Conservation (phyloP, 2,888 invertebrate genomes). For the Melikaiella ostensackeni region DNA sequence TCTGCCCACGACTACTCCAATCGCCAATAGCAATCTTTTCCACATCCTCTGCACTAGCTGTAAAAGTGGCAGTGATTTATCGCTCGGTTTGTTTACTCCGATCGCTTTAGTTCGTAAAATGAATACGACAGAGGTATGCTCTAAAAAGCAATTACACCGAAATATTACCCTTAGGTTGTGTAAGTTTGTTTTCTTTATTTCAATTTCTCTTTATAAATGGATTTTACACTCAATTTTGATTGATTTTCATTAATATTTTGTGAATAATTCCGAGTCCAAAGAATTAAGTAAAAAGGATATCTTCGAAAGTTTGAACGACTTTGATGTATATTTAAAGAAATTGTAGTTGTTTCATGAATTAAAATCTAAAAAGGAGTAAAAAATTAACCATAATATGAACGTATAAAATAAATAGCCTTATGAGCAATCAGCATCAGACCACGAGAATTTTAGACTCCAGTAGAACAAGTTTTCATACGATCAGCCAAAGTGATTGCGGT, state of each 20-base stretch:
- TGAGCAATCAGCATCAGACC: constrained; percentile 9
- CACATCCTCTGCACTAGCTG: constrained; percentile 34
- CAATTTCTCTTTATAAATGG: background rate
- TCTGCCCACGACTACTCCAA: constrained; percentile 33
- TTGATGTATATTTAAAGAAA: no score
- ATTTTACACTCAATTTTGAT: no score
- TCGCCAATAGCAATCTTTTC: constrained; percentile 39
- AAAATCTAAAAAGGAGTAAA: no score
- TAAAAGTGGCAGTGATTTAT: constrained; percentile 40
- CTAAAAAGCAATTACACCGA: constrained; percentile 20
- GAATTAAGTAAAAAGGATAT: no score
- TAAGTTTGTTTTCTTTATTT: background rate
- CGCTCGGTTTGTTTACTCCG: constrained; percentile 37
- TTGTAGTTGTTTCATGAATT: no score
- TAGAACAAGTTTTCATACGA: constrained; percentile 38
- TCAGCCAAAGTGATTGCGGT: constrained; percentile 37
- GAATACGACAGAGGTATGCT: constrained; percentile 8
- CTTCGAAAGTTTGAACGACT: no score
- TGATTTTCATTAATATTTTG: background rate
- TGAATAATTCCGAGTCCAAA: no score
- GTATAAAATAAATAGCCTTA: constrained; percentile 10
- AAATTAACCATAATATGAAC: no score
- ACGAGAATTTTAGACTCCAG: constrained; percentile 16
- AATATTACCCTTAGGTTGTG: background rate
- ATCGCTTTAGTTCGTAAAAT: constrained; percentile 35